These are phyloP conservation scores for Rhabdomys pumilio DNA, from an alignment of 2,797 vertebrate species.

Conservation along the genomic window DNA sequence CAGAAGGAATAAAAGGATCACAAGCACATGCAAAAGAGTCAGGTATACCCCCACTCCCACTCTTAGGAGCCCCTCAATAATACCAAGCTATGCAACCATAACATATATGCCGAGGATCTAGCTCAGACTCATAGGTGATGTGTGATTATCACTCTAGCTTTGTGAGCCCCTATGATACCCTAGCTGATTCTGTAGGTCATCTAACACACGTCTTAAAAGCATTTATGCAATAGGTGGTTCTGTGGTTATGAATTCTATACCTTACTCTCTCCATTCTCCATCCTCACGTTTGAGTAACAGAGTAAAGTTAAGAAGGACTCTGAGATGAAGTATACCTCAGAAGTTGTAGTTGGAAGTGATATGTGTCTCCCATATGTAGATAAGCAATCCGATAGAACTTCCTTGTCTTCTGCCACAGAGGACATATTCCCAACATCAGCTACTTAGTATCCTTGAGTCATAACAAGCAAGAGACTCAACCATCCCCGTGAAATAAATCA, in stretches of 20 bases:
- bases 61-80: not conserved
- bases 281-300: not conserved
- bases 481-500: not conserved
- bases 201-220: not conserved
- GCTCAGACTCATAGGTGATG: not conserved
- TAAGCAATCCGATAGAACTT: constrained; percentile 4
- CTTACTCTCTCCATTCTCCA: not conserved
- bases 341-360: constrained; percentile 4
- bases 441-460: not conserved
- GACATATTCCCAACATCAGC: not conserved
- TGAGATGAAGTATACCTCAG: not conserved
- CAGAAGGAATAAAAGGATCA: not conserved
- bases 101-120: not conserved
- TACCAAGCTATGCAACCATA: not conserved
- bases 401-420: constrained; percentile 15
- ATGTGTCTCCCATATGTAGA: not conserved
- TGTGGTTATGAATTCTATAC: not conserved
- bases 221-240: not conserved
- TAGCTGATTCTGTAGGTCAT: not conserved
- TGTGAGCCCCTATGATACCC: not conserved
- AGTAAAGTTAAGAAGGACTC: not conserved
- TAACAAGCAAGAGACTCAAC: constrained; percentile 19
- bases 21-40: not conserved
- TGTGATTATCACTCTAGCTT: not conserved
- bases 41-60: not conserved